Conservation (phyloP, 2,797 vertebrate genomes). For the Chiroxiphia lanceolata region DNA sequence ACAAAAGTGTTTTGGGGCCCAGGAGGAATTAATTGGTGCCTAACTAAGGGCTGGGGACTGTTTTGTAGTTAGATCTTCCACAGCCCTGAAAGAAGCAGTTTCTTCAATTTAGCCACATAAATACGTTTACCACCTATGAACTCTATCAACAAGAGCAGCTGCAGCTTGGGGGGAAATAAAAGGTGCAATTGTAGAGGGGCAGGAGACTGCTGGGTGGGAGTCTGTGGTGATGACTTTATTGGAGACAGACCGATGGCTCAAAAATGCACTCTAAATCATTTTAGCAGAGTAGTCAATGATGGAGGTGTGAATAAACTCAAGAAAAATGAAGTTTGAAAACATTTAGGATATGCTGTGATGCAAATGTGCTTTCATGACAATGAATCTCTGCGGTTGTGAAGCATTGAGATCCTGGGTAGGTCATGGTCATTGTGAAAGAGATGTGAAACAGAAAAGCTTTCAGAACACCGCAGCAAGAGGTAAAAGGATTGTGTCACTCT, state of each 20-base stretch:
- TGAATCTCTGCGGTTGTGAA: background rate
- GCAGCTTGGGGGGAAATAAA: background rate
- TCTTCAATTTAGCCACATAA: background rate
- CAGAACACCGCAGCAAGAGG: background rate
- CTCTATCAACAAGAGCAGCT: background rate
- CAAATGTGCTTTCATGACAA: background rate
- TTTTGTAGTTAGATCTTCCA: background rate
- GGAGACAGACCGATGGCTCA: background rate
- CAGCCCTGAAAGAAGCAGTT: background rate
- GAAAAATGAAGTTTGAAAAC: background rate
- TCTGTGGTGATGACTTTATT: background rate
- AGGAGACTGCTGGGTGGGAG: background rate
- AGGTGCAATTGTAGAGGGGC: background rate
- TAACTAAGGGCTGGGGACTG: background rate
- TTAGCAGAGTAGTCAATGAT: background rate
- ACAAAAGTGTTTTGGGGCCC: background rate
- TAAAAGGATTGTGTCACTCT: background rate
- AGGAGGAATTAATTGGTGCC: background rate
- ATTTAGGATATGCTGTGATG: background rate
- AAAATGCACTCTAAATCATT: background rate
- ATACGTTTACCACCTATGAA: background rate
- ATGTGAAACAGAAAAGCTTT: background rate
- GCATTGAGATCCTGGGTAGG: background rate
- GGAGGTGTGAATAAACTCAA: background rate
- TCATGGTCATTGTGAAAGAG: background rate